Conservation (phyloP, 2,888 invertebrate genomes). For the Troides helena region DNA sequence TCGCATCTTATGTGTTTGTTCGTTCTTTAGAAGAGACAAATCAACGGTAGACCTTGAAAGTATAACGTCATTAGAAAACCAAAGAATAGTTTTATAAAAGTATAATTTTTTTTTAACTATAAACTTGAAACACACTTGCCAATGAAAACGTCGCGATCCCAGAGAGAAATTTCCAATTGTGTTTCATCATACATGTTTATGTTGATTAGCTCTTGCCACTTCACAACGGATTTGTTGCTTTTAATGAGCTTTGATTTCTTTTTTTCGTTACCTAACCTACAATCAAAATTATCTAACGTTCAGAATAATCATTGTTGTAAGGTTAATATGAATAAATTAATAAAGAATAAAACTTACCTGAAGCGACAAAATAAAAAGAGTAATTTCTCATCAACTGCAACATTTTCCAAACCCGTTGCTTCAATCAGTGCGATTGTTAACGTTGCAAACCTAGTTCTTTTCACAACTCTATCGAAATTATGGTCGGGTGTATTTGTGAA, state of each 20-base stretch:
- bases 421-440: slow-evolving; percentile 96
- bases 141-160: slow-evolving; percentile 85
- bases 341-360: slow-evolving; percentile 78
- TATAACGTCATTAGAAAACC: slow-evolving; percentile 6
- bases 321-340: not conserved
- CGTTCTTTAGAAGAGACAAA: slow-evolving; percentile 88
- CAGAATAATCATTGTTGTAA: not conserved
- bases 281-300: slow-evolving; percentile 32
- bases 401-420: slow-evolving; percentile 89
- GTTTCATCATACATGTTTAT: slow-evolving; percentile 96
- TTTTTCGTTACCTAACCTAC: slow-evolving; percentile 94
- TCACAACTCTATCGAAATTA: slow-evolving; percentile 43
- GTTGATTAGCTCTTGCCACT: slow-evolving; percentile 98
- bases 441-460: slow-evolving; percentile 80
- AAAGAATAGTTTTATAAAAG: not conserved
- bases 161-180: slow-evolving; percentile 91
- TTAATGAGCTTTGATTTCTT: slow-evolving; percentile 93
- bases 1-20: slow-evolving; percentile 92
- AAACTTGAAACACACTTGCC: slow-evolving; percentile 72
- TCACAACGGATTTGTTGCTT: slow-evolving; percentile 76
- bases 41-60: slow-evolving; percentile 84
- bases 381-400: slow-evolving; percentile 88
- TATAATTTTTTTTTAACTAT: not conserved
- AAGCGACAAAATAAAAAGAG: slow-evolving; percentile 95
- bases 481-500: slow-evolving; percentile 61